Evolutionary conservation across 37 sponge, comb jelly and placozoan species (phyloP).

Genomic region (Crambe crambe): DNA sequence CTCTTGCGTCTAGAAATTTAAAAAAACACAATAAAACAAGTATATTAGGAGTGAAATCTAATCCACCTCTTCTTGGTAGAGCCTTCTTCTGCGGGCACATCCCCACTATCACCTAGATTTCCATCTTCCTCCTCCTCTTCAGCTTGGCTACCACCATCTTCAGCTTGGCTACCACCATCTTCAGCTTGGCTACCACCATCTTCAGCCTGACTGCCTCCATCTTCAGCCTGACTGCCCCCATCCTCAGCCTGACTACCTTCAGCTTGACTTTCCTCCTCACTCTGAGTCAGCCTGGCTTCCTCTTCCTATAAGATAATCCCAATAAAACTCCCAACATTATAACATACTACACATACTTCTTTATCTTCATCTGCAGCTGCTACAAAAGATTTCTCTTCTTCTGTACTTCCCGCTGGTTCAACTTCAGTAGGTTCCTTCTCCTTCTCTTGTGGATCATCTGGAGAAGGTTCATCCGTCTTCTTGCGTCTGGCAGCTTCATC

Average conservation of each 20-base stretch:
- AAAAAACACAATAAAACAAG: background rate
- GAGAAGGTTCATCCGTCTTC: conserved; percentile 86
- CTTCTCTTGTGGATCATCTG: conserved; percentile 71
- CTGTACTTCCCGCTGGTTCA: background rate
- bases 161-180: background rate
- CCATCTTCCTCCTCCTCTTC: background rate
- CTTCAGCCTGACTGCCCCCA: background rate
- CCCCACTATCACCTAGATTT: background rate
- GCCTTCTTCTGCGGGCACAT: background rate
- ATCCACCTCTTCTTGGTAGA: background rate
- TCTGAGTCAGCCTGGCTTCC: background rate
- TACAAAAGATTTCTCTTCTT: background rate
- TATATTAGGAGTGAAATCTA: background rate
- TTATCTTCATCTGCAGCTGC: background rate
- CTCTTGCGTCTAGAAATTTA: background rate
- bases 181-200: background rate
- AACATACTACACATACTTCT: background rate
- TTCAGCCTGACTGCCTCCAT: background rate
- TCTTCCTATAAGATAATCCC: background rate
- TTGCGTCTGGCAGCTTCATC: conserved; percentile 73
- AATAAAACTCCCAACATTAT: background rate
- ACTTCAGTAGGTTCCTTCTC: background rate
- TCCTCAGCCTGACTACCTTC: background rate
- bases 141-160: background rate
- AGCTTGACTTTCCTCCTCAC: background rate